These are phyloP conservation scores for Choristoneura fumiferana DNA, from an alignment of 1,140 invertebrate genomes.

Conservation along the genomic window DNA sequence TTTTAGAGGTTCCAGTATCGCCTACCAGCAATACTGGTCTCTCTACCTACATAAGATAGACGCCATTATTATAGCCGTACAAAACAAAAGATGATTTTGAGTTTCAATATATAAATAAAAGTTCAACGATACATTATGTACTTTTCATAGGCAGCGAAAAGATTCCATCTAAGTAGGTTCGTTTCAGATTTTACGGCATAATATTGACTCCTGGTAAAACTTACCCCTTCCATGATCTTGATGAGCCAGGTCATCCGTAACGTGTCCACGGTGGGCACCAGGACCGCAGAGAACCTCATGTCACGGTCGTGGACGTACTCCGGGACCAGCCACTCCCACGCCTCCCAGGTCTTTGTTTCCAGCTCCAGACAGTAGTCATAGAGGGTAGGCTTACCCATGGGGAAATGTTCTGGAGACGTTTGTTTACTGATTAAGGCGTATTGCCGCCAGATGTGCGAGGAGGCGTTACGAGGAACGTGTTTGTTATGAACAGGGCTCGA, in stretches of 20 bases:
- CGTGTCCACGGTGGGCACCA: conserved; percentile 94
- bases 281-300: conserved; percentile 88
- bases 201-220: conserved; percentile 33
- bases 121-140: no score
- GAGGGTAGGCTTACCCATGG: conserved; percentile 82
- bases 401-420: conserved; percentile 81
- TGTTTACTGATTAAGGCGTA: no score
- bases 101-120: no score
- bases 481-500: no score
- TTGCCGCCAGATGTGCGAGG: no score
- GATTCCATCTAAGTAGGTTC: no score
- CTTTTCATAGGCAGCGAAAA: no score
- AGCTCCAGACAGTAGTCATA: conserved; percentile 91
- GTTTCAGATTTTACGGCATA: no score
- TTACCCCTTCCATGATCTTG: conserved; percentile 86
- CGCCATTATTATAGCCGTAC: no score
- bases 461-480: no score
- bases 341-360: conserved; percentile 86
- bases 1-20: conserved; percentile 94
- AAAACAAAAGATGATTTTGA: no score
- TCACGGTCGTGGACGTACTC: conserved; percentile 85
- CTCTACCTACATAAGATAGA: no score
- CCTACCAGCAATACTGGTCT: conserved; percentile 91
- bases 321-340: conserved; percentile 89
- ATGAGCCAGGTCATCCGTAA: conserved; percentile 88